These are phyloP conservation scores for Lutjanus campechanus DNA, from an alignment of 2,797 vertebrate species.

Conservation along the genomic window DNA sequence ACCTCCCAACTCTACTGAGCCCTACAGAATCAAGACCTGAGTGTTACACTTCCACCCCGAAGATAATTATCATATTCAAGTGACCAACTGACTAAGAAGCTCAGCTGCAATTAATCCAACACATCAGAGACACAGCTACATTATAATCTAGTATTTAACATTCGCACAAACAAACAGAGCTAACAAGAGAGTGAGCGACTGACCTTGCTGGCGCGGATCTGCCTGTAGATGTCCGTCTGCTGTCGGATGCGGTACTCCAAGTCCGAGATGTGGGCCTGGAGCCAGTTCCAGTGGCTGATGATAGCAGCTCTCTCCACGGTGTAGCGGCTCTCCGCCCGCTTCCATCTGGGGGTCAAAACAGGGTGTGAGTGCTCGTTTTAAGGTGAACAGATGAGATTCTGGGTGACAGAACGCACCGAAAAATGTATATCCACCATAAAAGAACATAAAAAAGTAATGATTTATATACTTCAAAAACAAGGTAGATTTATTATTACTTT, in stretches of 20 bases:
- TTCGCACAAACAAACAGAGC: neutral
- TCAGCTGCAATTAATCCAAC: neutral
- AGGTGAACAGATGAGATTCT: neutral
- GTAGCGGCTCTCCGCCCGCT: conserved; percentile 95
- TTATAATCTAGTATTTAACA: neutral
- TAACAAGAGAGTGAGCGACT: conserved; percentile 9
- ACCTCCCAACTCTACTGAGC: conserved; percentile 92
- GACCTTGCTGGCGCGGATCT: conserved; percentile 96
- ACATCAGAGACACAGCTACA: neutral
- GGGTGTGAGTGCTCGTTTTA: neutral
- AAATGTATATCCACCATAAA: neutral
- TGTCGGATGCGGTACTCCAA: conserved; percentile 99
- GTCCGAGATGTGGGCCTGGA: conserved; percentile 98
- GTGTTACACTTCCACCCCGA: neutral
- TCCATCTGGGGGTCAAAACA: conserved; percentile 86
- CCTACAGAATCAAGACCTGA: conserved; percentile 80
- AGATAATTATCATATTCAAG: neutral
- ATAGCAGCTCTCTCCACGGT: conserved; percentile 95
- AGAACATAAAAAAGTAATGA: neutral
- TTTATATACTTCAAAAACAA: neutral
- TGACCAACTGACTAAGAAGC: neutral
- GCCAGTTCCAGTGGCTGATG: conserved; percentile 99
- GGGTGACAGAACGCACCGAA: neutral
- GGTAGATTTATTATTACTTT: no score
- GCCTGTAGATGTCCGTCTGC: conserved; percentile 97